Evolutionary conservation across 2,888 invertebrate genomes (phyloP).

Genomic region (Schrankia costaestrigalis): DNA sequence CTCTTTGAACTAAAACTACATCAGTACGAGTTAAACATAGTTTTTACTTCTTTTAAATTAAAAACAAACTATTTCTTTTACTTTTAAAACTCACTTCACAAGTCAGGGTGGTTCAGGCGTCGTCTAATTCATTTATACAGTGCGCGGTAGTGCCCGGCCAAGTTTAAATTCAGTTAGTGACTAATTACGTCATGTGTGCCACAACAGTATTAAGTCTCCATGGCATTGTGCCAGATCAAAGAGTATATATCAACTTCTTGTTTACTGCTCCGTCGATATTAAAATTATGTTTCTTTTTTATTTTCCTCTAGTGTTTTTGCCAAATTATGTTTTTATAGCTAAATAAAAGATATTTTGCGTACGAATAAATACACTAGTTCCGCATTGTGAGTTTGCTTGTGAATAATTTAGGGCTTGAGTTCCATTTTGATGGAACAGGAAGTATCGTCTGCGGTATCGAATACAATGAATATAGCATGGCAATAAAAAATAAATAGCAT

Average conservation of each 20-base stretch:
- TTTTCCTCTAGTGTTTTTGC: slow-evolving; percentile 19
- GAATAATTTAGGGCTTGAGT: slow-evolving; percentile 19
- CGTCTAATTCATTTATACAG: slow-evolving; percentile 29
- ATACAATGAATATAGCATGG: no score
- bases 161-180: slow-evolving; percentile 26
- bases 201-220: slow-evolving; percentile 24
- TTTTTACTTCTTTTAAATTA: slow-evolving; percentile 4
- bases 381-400: slow-evolving; percentile 14
- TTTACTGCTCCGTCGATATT: slow-evolving; percentile 23
- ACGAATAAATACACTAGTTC: slow-evolving; percentile 16
- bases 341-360: slow-evolving; percentile 28
- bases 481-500: no score
- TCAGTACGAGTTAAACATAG: slow-evolving; percentile 2
- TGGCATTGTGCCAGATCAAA: slow-evolving; percentile 17
- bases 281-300: slow-evolving; percentile 16
- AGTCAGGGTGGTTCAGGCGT: slow-evolving; percentile 15
- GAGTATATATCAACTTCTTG: slow-evolving; percentile 11
- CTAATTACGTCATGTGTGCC: slow-evolving; percentile 31
- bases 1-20: slow-evolving; percentile 3
- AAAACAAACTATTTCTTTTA: slow-evolving; percentile 10
- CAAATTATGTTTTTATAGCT: slow-evolving; percentile 27
- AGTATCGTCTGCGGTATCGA: no score
- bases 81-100: slow-evolving; percentile 17
- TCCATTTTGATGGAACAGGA: no score
- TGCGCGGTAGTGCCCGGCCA: slow-evolving; percentile 10